Conservation (phyloP, 2,113 vertebrate species). For the Panurus biarmicus region DNA sequence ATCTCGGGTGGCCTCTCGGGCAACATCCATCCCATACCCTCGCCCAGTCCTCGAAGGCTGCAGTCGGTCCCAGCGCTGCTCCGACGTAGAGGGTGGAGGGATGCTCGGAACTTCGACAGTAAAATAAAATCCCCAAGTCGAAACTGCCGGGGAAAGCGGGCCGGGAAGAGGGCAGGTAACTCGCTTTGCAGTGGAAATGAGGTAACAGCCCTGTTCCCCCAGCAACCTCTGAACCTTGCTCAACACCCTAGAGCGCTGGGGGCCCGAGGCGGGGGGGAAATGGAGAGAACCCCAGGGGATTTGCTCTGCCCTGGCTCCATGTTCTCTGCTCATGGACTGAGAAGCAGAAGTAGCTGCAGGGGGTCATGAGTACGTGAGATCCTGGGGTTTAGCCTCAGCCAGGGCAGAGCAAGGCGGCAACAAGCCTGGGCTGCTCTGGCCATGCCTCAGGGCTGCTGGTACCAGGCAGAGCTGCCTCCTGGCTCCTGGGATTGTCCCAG, state of each 20-base stretch:
- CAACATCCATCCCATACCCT: fast-evolving
- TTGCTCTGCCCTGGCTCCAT: fast-evolving
- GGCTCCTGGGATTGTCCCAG: no score
- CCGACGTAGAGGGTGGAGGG: no score
- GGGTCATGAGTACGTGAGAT: neutral
- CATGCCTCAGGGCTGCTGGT: fast-evolving
- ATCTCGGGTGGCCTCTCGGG: fast-evolving
- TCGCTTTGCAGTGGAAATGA: fast-evolving
- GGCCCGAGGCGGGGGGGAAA: fast-evolving
- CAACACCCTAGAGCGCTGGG: neutral
- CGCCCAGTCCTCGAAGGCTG: neutral
- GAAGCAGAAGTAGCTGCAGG: neutral
- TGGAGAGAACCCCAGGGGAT: neutral
- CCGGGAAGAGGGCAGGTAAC: fast-evolving
- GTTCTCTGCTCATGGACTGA: fast-evolving
- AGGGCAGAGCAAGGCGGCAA: neutral
- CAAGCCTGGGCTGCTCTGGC: neutral
- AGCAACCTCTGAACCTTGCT: fast-evolving
- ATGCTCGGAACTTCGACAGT: neutral
- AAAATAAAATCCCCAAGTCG: neutral
- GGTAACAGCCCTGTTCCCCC: no score
- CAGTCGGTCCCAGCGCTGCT: neutral
- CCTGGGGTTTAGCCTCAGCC: neutral
- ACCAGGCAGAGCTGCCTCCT: neutral
- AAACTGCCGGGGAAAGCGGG: neutral